Base-by-base conservation (phyloP, 2,888 invertebrate species). In the Ochropleura plecta region DNA sequence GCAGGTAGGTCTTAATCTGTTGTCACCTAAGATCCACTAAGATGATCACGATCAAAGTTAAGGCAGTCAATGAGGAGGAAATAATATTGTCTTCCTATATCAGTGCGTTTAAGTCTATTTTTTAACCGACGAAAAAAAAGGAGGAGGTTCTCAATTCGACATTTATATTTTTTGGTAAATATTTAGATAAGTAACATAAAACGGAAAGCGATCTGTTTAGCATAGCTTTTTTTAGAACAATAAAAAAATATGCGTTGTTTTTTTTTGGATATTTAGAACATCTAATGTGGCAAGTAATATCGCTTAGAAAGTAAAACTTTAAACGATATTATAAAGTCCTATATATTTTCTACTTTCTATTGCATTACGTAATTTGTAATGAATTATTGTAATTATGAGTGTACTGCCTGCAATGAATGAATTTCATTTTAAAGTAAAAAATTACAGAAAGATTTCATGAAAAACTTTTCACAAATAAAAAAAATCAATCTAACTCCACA, bases 21-120 rank as follows among this genome's bases (percentile, higher is more conserved):
- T 59, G 72, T 60, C 66, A 75, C 63, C 57, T 60, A 53, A 75
- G 59, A 72, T 70, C 30, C 18, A 16, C 12, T 18, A 40, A n/a
- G 64, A 59, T 76, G 55, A 67, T 76, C 69, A 48, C 7, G 75
- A 82, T 82, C 84, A 83, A 82, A 83, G 84, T 30, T 16, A 63
- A 72, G n/a, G 62, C 40, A 76, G 20, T 57, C 84, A 76, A n/a
- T 20, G 81, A 60, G 48, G 60, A 20, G 72, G 69, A 76, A 84
- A 20, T 71, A 60, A 75, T 72, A 49, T 9, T 48, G 40, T 66
- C 30, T 80, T 70, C 44, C 16, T 70, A 59, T 69, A 40, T 40
- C 18, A 48, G 10, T 44, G 59, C 9, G 16, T 7, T 46, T 20
- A 30, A 4, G 14, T 55, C 18, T 64, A 44, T 55, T 78, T 78